phyloP scores from a whole-genome alignment of 2,888 invertebrate genomes.

The Fragum fragum region DNA sequence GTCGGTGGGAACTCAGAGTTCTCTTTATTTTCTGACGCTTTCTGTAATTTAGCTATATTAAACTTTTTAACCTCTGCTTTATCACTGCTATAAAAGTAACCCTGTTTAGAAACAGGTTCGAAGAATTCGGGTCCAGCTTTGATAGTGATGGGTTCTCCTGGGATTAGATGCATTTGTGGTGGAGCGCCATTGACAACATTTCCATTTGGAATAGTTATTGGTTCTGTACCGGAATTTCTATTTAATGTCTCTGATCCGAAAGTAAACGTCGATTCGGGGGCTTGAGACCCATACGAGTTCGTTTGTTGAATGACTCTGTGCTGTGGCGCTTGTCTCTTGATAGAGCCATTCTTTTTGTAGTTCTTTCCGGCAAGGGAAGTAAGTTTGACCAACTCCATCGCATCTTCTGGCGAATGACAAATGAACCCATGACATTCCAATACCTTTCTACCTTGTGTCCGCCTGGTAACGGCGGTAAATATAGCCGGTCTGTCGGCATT shows the following conservation, averaged over 20 bases:
- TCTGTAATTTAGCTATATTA: slow-evolving; percentile 74
- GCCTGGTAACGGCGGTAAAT: slow-evolving; percentile 85
- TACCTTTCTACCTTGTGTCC: slow-evolving; percentile 84
- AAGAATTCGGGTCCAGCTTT: slow-evolving; percentile 79
- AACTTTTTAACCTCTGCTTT: slow-evolving; percentile 80
- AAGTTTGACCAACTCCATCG: slow-evolving; percentile 98
- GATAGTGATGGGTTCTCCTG: slow-evolving; percentile 65
- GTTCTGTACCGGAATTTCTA: background rate
- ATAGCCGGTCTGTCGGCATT: slow-evolving; percentile 83
- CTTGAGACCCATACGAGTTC: slow-evolving; percentile 6
- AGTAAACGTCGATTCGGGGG: background rate
- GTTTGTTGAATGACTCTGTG: slow-evolving; percentile 24
- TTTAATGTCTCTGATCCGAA: slow-evolving; percentile 6
- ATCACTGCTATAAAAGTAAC: slow-evolving; percentile 83
- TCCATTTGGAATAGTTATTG: slow-evolving; percentile 25
- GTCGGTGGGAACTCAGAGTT: background rate
- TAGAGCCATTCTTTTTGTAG: slow-evolving; percentile 50
- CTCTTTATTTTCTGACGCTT: slow-evolving; percentile 24
- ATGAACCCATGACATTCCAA: slow-evolving; percentile 86
- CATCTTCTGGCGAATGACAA: slow-evolving; percentile 94
- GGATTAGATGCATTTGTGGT: slow-evolving; percentile 66
- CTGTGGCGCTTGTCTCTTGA: slow-evolving; percentile 4
- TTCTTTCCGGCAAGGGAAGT: slow-evolving; percentile 74
- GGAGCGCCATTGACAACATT: slow-evolving; percentile 23
- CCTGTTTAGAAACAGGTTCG: slow-evolving; percentile 80